A percentile compares a stretch with the other conserved stretches of the same genome.
Evolutionary conservation across 2,797 vertebrate genomes (phyloP).

Genomic region (Hypotaenidia philippensis): DNA sequence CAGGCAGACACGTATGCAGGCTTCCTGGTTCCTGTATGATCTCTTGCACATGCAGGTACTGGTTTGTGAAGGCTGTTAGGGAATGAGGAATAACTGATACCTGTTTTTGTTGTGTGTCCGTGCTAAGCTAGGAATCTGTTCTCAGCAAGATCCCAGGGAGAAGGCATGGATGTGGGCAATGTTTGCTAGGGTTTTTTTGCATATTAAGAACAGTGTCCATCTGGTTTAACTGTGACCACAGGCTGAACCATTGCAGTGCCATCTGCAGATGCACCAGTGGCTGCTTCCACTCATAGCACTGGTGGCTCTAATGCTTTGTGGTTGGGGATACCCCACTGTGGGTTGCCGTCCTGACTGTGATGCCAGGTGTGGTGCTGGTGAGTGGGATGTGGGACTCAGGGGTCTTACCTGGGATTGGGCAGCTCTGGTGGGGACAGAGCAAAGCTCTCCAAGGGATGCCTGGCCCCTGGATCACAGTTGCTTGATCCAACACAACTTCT

Average conservation of each 20-base stretch:
- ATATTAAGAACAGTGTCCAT: not conserved
- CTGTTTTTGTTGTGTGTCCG: not conserved
- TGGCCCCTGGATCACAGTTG: rapidly evolving
- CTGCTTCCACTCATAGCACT: not conserved
- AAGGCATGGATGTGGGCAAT: not conserved
- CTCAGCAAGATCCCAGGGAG: not conserved
- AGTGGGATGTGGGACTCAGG: rapidly evolving
- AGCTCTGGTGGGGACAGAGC: not conserved
- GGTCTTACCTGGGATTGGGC: not conserved
- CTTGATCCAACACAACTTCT: not conserved
- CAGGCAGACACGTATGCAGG: rapidly evolving
- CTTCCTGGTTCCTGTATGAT: rapidly evolving
- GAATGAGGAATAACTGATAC: not conserved
- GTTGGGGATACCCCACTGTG: rapidly evolving
- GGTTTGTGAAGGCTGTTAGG: not conserved
- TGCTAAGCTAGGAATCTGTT: not conserved
- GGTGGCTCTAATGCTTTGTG: not conserved
- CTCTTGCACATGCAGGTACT: not conserved
- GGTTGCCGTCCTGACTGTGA: too few species aligned
- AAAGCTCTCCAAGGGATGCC: not conserved
- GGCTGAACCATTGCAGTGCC: rapidly evolving
- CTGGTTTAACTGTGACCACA: not conserved
- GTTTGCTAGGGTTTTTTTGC: not conserved
- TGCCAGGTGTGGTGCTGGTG: not conserved
- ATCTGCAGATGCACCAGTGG: not conserved